phyloP scores from a whole-genome alignment of 2,797 vertebrate species.

The Rousettus madagascariensis region DNA sequence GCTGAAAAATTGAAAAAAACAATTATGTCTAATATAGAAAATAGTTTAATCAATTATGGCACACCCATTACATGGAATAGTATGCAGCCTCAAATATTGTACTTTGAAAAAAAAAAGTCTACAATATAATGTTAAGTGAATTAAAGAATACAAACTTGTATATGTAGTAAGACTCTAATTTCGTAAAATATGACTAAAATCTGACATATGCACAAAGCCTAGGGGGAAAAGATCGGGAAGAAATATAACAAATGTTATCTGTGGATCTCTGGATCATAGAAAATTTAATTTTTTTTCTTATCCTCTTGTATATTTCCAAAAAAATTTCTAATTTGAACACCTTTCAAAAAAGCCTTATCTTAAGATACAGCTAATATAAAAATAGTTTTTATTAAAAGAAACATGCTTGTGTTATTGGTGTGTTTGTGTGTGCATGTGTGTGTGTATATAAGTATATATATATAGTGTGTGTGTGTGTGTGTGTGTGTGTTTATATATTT shows the following conservation, averaged over 20 bases:
- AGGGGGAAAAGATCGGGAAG: background rate
- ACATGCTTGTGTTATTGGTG: background rate
- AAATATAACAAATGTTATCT: background rate
- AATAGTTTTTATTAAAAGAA: constrained; percentile 37
- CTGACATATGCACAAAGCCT: background rate
- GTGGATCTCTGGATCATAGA: background rate
- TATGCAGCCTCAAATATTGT: background rate
- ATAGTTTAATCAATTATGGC: background rate
- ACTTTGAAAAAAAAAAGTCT: background rate
- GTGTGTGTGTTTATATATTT: background rate
- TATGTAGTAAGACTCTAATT: background rate
- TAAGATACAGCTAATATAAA: background rate
- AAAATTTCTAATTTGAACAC: constrained; percentile 1
- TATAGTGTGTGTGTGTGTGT: too few relatives aligned
- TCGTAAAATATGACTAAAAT: constrained; percentile 13
- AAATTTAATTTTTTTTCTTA: constrained; percentile 23
- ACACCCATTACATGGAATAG: background rate
- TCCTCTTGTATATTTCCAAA: constrained; percentile 21
- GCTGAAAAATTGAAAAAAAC: background rate
- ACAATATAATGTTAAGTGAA: background rate
- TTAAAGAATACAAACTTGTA: background rate
- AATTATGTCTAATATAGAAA: background rate
- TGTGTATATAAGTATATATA: background rate
- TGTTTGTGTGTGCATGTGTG: too few relatives aligned
- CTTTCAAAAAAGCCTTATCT: background rate